These are phyloP conservation scores for Tragelaphus eurycerus DNA, from an alignment of 2,797 vertebrate genomes.

Conservation along the genomic window DNA sequence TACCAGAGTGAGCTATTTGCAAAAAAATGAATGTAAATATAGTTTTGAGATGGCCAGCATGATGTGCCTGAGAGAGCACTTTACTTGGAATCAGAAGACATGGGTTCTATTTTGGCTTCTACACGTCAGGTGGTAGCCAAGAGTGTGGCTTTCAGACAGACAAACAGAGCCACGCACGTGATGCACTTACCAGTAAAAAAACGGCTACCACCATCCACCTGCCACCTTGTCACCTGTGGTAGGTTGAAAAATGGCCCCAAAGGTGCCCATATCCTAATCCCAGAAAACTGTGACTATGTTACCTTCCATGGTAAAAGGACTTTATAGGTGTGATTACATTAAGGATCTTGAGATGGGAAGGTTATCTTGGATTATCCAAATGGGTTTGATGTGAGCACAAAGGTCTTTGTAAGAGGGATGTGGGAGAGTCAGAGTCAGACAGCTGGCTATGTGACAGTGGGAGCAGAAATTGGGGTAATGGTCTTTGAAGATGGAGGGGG, in stretches of 20 bases:
- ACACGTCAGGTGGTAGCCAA: background rate
- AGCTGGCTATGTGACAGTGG: background rate
- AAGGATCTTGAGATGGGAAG: background rate
- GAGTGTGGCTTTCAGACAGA: conserved; percentile 37
- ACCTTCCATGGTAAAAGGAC: background rate
- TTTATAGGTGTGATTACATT: background rate
- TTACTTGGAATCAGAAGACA: conserved; percentile 55
- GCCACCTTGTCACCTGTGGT: conserved; percentile 17
- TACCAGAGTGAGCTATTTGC: conserved; percentile 59
- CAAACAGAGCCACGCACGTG: conserved; percentile 3
- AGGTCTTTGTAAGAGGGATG: background rate
- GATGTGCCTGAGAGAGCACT: conserved; percentile 53
- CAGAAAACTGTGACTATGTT: background rate
- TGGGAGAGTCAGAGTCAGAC: background rate
- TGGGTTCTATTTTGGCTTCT: conserved; percentile 46
- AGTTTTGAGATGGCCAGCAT: background rate
- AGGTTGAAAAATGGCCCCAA: background rate
- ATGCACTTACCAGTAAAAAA: conserved; percentile 33
- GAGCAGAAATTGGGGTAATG: background rate
- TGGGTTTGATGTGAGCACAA: background rate
- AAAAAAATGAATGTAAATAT: conserved; percentile 64
- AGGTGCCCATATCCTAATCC: background rate
- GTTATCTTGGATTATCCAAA: background rate
- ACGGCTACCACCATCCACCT: background rate
- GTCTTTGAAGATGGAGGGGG: background rate